Base-by-base conservation (phyloP, 2,888 invertebrate species). In the Drosophila phalerata region DNA sequence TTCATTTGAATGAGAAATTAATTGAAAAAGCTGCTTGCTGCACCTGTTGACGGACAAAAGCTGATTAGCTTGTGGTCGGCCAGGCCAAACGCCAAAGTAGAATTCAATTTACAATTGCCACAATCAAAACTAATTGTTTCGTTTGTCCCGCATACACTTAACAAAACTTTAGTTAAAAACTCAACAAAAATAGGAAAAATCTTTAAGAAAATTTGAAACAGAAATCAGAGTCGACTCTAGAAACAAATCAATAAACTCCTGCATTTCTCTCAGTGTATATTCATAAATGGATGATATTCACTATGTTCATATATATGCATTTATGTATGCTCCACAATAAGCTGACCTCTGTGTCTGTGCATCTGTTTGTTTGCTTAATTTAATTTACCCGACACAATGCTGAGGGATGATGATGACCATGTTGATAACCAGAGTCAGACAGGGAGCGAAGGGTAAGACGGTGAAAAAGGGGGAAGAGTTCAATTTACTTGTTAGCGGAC, bases 341-440 rank as follows among this genome's bases (percentile, higher is more conserved):
- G 74, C 79, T 69, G 74, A 48, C 62, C 69, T 64, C 63, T 48
- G 45, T 62, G 63, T 64, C 51, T 65, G 70, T 57, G 58, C 45
- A 66, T 72, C 58, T 76, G 83, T 73, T 81, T 88, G 82, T 72
- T 76, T 76, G 78, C 80, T 84, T 88, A 84, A 84, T 88, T 84
- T 77, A 88, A 84, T 84, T 86, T 86, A 84, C 68, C 69, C 65
- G 60, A 65, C 75, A 80, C 80, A 78, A 65, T 76, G 65, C 43
- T 57, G 63, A 77, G 70, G 74, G 77, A 68, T 75, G 77, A 32
- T 75, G 75, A 70, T 70, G 67, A 71, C 63, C 53, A 63, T 58
- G 65, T 43, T 75, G 75, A 70, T 66, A 76, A 47, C 64, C 56
- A 51, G 62, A 52, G 47, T 66, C 49, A 56, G 57, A 55, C 53